Conservation (phyloP, 2,888 invertebrate species). For the Lithophane socia region DNA sequence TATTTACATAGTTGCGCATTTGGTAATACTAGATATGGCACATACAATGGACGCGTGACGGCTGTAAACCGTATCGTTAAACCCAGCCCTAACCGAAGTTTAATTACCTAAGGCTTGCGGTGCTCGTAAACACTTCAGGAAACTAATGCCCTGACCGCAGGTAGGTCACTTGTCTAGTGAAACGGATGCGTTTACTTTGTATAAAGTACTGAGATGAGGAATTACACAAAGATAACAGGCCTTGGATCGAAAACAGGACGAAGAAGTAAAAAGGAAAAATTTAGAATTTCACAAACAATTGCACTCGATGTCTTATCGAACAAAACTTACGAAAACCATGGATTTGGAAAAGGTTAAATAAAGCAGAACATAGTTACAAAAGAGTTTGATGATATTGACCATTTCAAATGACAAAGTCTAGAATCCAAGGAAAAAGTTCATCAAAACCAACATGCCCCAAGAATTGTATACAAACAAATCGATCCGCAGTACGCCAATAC, state of each 20-base stretch:
- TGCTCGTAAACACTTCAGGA: constrained; percentile 81
- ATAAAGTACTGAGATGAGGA: constrained; percentile 52
- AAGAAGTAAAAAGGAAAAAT: background rate
- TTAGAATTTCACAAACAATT: background rate
- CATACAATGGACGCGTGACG: constrained; percentile 82
- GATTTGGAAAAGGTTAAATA: background rate
- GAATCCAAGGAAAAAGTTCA: background rate
- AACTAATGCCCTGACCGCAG: constrained; percentile 87
- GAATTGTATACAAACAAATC: constrained; percentile 42
- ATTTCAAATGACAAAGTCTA: background rate
- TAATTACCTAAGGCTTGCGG: constrained; percentile 84
- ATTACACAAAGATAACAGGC: background rate
- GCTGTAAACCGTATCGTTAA: constrained; percentile 79
- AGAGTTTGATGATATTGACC: background rate
- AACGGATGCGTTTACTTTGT: constrained; percentile 68
- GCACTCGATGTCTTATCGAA: background rate
- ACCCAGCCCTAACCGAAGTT: constrained; percentile 82
- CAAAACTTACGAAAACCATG: background rate
- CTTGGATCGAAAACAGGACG: background rate
- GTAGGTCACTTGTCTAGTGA: constrained; percentile 78
- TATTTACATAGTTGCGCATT: constrained; percentile 78
- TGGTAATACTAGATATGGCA: constrained; percentile 69
- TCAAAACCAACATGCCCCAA: constrained; percentile 10
- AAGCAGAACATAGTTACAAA: background rate
- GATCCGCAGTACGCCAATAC: constrained; percentile 53